Base-by-base conservation (phyloP, 2,797 vertebrate genomes). In the Heliangelus exortis region DNA sequence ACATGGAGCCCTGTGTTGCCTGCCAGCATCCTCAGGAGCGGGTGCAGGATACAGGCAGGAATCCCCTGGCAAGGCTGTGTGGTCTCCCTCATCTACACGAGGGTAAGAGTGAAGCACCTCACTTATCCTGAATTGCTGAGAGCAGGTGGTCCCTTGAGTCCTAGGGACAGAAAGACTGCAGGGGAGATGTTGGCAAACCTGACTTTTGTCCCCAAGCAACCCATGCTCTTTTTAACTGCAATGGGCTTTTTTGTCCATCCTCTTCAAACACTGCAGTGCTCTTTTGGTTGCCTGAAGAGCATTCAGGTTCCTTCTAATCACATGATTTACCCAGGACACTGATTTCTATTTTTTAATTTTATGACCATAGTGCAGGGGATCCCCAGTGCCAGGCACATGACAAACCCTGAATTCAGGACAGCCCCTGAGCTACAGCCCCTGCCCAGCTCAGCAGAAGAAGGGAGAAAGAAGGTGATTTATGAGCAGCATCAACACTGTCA, bases 1-100 rank as follows among this genome's bases (percentile, higher is more conserved):
- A 54, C 0, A 0, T 7, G 23, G 61, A 77, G 45, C 47, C 0
- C 0, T 21, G 55, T 0, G 0, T 50, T 15, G 34, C 43, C 29
- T 43, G 41, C 1, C 12, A 51, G 45, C 74, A 28, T 74, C 71
- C 48, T 53, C 1, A 1, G 75, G 25, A 84, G 10, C 0, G 1
- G 41, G n/a, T 48, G 53, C 71, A 55, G 63, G 47, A 4, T 23
- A 55, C 39, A 20, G 43, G 23, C 57, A 39, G 81, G 84, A 58
- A 26, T 22, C 10, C 34, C 21, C 26, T 51, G 36, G 21, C 11
- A 58, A 74, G 5, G 5, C 73, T 67, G 36, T 8, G 6, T 29
- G 34, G n/a, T 72, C 34, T 85, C 55, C 67, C 45, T 31, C 5
- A 21, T n/a, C 21, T 31, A 29, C 39, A 1, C 13, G 50, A 63